These are phyloP conservation scores for Coracias cyanogaster DNA, from an alignment of 2,797 vertebrate species.

Conservation along the genomic window DNA sequence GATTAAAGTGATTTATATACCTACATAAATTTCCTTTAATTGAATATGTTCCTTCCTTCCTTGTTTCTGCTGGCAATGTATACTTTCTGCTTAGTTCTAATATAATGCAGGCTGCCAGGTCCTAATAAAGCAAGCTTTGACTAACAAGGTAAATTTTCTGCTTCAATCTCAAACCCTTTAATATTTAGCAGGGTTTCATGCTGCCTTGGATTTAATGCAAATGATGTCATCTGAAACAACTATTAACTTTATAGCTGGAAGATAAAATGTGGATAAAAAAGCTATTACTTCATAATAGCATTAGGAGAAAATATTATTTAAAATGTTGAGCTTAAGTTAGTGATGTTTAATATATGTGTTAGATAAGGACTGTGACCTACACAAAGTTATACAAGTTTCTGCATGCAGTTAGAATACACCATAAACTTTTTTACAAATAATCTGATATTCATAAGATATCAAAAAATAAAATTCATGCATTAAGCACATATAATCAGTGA, in stretches of 20 bases:
- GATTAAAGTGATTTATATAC: neutral
- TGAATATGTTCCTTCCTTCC: neutral
- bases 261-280: conserved; percentile 43
- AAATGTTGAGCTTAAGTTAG: neutral
- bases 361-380: neutral
- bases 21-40: conserved; percentile 14
- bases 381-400: neutral
- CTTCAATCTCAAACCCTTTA: conserved; percentile 9
- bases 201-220: conserved; percentile 28
- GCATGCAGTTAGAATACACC: neutral
- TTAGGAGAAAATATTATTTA: neutral
- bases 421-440: neutral
- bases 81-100: neutral
- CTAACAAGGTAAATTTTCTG: conserved; percentile 36
- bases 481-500: neutral
- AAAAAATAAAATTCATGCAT: neutral
- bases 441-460: neutral
- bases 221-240: neutral
- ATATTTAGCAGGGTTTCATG: conserved; percentile 38
- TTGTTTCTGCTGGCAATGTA: neutral
- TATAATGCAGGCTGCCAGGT: neutral
- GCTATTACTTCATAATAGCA: conserved; percentile 5
- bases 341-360: neutral
- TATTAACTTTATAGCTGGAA: conserved; percentile 46
- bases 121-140: conserved; percentile 26